A percentile compares a stretch with the other conserved stretches of the same genome.
Conservation (phyloP, 2,888 invertebrate genomes). For the Gerris lacustris region DNA sequence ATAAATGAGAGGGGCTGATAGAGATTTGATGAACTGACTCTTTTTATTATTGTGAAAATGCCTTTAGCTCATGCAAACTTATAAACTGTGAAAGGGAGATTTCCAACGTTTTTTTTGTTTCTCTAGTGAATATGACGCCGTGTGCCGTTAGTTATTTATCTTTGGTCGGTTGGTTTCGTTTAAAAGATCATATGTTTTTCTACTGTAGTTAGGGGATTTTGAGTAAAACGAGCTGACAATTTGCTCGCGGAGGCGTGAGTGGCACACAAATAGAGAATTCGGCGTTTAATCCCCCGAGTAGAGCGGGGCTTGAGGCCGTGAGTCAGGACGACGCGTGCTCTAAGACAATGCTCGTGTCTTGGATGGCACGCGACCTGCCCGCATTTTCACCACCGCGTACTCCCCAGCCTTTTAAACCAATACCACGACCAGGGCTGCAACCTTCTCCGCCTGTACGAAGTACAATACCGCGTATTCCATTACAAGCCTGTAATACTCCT, state of each 20-base stretch:
- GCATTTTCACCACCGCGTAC: background rate
- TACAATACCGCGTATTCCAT: background rate
- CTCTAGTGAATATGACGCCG: background rate
- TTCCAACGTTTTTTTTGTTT: background rate
- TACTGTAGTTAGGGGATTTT: background rate
- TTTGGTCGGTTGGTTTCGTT: background rate
- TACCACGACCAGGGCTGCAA: background rate
- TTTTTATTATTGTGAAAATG: background rate
- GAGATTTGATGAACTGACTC: background rate
- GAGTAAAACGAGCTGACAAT: conserved; percentile 3
- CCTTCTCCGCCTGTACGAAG: background rate
- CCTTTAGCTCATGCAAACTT: background rate
- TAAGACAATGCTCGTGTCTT: background rate
- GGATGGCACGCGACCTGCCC: background rate
- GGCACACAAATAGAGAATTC: background rate
- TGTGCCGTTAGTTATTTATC: background rate
- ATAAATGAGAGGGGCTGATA: background rate
- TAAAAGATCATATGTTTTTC: conserved; percentile 3
- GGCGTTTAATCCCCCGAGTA: background rate
- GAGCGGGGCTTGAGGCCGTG: background rate
- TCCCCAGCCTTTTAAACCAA: background rate
- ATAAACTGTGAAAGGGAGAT: background rate
- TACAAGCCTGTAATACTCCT: background rate
- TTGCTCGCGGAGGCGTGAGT: conserved; percentile 5
- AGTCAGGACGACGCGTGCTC: background rate